Percentiles rank a stretch among this genome's conserved stretches.
phyloP scores from a whole-genome alignment of 2,113 vertebrate genomes.

The Mobula hypostoma region DNA sequence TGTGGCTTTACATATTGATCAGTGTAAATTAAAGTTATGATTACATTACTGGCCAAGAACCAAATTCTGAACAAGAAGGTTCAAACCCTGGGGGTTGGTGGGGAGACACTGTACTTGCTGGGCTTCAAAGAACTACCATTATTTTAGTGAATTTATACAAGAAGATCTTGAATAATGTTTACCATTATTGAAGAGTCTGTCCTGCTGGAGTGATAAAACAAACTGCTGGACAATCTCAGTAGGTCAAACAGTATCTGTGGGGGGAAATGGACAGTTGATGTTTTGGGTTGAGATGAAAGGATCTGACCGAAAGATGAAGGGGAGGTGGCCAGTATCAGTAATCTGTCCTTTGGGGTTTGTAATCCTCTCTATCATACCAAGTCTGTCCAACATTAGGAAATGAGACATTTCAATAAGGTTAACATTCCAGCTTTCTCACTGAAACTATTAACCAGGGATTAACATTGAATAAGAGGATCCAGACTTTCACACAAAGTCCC shows the following conservation, averaged over 20 bases:
- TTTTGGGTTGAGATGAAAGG: too few relatives aligned
- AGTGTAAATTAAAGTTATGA: not conserved
- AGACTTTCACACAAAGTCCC: not conserved
- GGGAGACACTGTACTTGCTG: not conserved
- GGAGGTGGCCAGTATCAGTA: too few relatives aligned
- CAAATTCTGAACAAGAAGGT: not conserved
- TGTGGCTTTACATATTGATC: not conserved
- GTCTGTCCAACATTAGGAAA: not conserved
- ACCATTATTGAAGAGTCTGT: not conserved
- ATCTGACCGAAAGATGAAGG: too few relatives aligned
- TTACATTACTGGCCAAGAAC: not conserved
- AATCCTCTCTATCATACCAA: not conserved
- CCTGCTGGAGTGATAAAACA: too few relatives aligned
- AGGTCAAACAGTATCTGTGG: too few relatives aligned
- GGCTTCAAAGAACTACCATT: not conserved
- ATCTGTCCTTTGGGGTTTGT: not conserved
- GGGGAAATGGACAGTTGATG: too few relatives aligned
- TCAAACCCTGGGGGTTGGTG: not conserved
- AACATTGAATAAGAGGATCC: not conserved
- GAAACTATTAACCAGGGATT: not conserved
- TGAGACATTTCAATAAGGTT: not conserved
- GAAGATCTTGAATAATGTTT: not conserved
- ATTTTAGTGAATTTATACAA: not conserved
- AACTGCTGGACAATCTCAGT: too few relatives aligned
- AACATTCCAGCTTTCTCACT: not conserved